Evolutionary conservation across 2,888 invertebrate genomes (phyloP).

Genomic region (Masnerella sp.): DNA sequence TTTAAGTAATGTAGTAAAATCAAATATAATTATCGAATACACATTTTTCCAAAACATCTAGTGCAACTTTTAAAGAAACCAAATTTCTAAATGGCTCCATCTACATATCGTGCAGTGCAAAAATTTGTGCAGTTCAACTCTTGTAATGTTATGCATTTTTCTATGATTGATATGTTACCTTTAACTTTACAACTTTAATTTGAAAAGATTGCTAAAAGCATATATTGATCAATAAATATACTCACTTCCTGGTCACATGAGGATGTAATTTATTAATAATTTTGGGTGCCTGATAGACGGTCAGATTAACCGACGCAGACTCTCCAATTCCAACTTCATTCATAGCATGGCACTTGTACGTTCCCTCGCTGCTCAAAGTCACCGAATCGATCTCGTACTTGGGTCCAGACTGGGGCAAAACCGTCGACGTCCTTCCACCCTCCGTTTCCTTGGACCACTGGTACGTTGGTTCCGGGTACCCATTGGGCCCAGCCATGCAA

Average conservation of each 20-base stretch:
- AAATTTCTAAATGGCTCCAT: no score
- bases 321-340: constrained; percentile 94
- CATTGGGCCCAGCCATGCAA: constrained; percentile 92
- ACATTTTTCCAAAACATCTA: no score
- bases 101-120: no score
- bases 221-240: no score
- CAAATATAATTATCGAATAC: no score
- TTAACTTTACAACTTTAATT: no score
- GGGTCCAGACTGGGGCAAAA: constrained; percentile 87
- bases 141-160: no score
- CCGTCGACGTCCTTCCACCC: constrained; percentile 84
- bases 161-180: no score
- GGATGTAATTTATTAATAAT: constrained; percentile 90
- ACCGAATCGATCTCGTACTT: constrained; percentile 92
- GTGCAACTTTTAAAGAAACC: no score
- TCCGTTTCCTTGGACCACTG: constrained; percentile 91
- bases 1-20: no score
- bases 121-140: no score
- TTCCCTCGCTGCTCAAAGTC: constrained; percentile 90
- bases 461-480: constrained; percentile 95
- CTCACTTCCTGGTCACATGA: constrained; percentile 84
- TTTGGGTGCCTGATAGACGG: constrained; percentile 93
- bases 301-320: constrained; percentile 88
- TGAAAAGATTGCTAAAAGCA: no score
- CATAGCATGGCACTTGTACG: constrained; percentile 93